phyloP scores from a whole-genome alignment of 2,113 vertebrate species.

The Alexandromys fortis region DNA sequence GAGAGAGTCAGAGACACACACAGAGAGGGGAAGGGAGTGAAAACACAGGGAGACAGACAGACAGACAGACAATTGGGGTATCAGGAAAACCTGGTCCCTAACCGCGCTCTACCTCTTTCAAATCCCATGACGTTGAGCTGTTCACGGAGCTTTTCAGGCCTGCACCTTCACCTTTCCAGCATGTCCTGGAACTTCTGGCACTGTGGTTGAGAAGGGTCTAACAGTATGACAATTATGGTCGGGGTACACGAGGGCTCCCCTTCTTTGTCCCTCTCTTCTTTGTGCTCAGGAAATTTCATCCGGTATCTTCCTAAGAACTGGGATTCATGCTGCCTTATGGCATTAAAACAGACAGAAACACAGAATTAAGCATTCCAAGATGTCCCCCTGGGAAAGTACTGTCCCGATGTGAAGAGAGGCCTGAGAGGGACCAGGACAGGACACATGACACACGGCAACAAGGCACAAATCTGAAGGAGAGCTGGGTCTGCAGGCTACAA shows the following conservation, averaged over 20 bases:
- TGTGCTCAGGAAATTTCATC: neutral
- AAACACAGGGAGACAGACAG: neutral
- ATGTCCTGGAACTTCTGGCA: neutral
- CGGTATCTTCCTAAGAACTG: neutral
- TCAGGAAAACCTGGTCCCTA: neutral
- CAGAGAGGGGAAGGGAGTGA: neutral
- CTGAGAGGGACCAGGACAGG: neutral
- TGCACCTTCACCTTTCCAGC: neutral
- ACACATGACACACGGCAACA: neutral
- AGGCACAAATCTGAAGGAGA: neutral
- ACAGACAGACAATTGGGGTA: neutral
- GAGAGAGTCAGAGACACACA: neutral
- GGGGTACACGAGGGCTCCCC: too few species aligned
- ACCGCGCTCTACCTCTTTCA: neutral
- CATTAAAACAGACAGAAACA: neutral
- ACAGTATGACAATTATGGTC: rapidly evolving
- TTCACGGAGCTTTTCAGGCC: neutral
- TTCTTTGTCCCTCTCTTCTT: neutral
- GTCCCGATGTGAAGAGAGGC: neutral
- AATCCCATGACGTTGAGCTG: neutral
- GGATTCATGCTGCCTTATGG: neutral
- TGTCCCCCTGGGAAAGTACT: neutral
- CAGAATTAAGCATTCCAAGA: neutral
- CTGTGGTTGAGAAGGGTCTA: neutral
- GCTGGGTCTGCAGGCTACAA: neutral